These are phyloP conservation scores for Tragelaphus buxtoni DNA, from an alignment of 2,113 vertebrate species.

Conservation along the genomic window DNA sequence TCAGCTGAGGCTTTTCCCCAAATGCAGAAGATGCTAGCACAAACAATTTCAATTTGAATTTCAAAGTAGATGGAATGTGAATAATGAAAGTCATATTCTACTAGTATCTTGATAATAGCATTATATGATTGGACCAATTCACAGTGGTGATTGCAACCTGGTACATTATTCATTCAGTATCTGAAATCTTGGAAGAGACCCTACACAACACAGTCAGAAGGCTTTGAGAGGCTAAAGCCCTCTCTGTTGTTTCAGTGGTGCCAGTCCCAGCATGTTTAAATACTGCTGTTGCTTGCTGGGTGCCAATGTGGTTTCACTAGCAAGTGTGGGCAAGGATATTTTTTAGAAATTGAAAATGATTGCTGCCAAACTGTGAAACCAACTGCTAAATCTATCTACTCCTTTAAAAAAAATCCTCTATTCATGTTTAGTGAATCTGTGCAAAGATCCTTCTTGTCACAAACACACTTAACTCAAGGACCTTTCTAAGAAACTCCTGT, in stretches of 20 bases:
- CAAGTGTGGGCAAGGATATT: slow-evolving; percentile 58
- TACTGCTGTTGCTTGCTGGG: neutral
- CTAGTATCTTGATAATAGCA: neutral
- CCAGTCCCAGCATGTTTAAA: slow-evolving; percentile 53
- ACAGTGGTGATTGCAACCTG: neutral
- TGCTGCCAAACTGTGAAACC: slow-evolving; percentile 41
- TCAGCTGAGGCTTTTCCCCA: neutral
- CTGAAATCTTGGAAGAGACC: slow-evolving; percentile 39
- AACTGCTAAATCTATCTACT: neutral
- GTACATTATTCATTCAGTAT: neutral
- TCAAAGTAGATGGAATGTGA: neutral
- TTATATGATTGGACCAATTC: neutral
- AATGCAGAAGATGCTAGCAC: neutral
- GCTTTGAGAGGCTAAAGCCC: neutral
- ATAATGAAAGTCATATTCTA: neutral
- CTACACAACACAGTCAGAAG: neutral
- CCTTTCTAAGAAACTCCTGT: neutral
- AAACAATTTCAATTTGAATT: slow-evolving; percentile 8
- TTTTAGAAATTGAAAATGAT: slow-evolving; percentile 13
- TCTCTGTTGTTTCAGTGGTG: neutral
- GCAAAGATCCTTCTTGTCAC: neutral
- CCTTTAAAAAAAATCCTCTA: neutral
- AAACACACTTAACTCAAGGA: neutral
- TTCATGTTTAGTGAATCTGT: neutral
- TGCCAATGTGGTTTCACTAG: slow-evolving; percentile 24